Base-by-base conservation (phyloP, 2,113 vertebrate species). In the Melanerpes formicivorus region DNA sequence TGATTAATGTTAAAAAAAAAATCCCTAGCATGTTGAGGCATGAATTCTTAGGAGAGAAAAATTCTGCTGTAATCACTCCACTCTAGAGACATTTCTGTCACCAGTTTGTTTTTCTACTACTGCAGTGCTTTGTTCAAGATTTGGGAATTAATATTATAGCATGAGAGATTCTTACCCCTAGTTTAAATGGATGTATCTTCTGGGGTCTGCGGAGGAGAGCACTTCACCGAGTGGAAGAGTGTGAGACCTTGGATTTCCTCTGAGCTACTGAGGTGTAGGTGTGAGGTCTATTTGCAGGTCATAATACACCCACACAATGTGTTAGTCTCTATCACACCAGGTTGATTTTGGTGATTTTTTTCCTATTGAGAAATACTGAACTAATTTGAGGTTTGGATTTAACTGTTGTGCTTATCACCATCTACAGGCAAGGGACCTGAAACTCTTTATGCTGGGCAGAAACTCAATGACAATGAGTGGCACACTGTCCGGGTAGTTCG, bases 401-500 rank as follows among this genome's bases (percentile, higher is more conserved):
- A 97, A 98, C 88, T 94, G 30, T 85, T 13, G 3, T 87, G 44
- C 93, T 94, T 96, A 32, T 94, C 90, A 80, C 88, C 94, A 66
- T 93, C 90, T 90, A 95, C 98, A 99, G 99, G 99, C 98, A 99
- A 99, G 95, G 99, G 99, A 88, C 99, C 99, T 32, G 99, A 99
- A 97, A 99, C 98, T 69, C 98, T 99, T 87, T 99, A 99, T 81
- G 99, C 99, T 22, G 99, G 99, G 81, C 99, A 99, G 97, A 99
- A 99, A 76, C 98, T 99, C 95, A 99, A 99, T 71, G 99, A 99
- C 98, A 99, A 99, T 2, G 98, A 99, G 32, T 99, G 99, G 99
- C 99, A 99, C 97, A 98, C 99, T 1, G 99, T 99, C 9, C 98
- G 98, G 22, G 99, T 99, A 63, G 96, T 99, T 58, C 98, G 99